Conservation (phyloP, 1,140 invertebrate species). For the Melanaphis sacchari region DNA sequence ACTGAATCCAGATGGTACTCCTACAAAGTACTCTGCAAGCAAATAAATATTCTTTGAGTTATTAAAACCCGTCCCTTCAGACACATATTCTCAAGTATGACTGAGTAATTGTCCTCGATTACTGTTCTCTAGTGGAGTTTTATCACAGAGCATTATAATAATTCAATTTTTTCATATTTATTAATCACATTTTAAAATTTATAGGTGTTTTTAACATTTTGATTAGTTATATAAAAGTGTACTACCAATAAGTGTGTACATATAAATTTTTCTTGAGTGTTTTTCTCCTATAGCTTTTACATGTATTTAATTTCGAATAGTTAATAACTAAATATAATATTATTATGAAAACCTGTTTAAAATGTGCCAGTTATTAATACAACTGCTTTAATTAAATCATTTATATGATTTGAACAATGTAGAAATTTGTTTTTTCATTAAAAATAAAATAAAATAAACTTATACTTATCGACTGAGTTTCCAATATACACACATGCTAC, state of each 20-base stretch:
- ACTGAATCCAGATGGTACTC: slow-evolving; percentile 55
- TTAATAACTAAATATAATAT: not conserved
- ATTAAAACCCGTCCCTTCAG: not conserved
- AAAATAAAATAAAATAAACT: slow-evolving; percentile 10
- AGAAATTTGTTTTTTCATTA: slow-evolving; percentile 1
- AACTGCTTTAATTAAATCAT: not conserved
- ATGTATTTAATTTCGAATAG: not conserved
- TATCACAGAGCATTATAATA: not conserved
- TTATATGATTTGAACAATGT: not conserved
- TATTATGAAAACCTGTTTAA: not conserved
- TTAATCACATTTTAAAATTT: slow-evolving; percentile 8
- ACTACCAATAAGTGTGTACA: not conserved
- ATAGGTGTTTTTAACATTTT: not conserved
- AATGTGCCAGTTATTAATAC: not conserved
- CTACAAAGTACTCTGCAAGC: slow-evolving; percentile 47
- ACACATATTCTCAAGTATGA: not conserved
- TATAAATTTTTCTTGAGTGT: not conserved
- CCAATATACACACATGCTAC: not conserved
- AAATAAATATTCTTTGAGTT: not conserved
- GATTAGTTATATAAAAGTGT: not conserved
- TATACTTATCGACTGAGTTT: slow-evolving; percentile 2
- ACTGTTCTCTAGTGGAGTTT: not conserved
- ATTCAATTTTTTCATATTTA: not conserved
- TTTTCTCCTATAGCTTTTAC: slow-evolving; percentile 18
- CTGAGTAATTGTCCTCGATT: not conserved